Conservation (phyloP, 37 sponge, comb jelly and placozoan genomes). For the Chondrilla cf. caribensis region DNA sequence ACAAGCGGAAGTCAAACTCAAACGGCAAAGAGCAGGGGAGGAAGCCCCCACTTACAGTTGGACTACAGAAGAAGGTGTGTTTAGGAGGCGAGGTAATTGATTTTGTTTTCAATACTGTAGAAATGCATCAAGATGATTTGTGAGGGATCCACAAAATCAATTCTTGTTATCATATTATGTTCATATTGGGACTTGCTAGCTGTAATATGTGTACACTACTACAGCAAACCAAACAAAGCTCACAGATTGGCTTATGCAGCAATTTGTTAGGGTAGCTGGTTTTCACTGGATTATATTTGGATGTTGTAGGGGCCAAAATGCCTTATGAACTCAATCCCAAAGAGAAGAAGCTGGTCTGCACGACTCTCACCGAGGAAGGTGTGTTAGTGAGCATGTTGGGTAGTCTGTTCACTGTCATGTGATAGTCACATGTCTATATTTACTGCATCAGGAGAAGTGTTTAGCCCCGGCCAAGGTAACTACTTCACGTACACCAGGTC, state of each 20-base stretch:
- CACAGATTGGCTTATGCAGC: too few species aligned
- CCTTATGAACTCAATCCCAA: not conserved
- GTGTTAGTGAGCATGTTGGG: not conserved
- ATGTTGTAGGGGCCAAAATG: not conserved
- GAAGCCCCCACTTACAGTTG: constrained; percentile 20
- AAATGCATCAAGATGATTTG: too few species aligned
- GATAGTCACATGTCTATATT: not conserved
- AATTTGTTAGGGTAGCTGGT: too few species aligned
- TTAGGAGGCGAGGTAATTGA: not conserved
- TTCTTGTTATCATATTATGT: not conserved
- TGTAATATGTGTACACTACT: too few species aligned
- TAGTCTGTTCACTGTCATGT: not conserved
- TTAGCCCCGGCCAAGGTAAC: not conserved
- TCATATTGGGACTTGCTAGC: not conserved
- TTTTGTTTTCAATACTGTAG: not conserved
- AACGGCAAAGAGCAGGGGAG: constrained; percentile 26
- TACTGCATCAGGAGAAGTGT: not conserved
- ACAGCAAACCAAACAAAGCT: too few species aligned
- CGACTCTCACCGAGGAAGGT: constrained; percentile 5
- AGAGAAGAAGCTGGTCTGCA: constrained; percentile 14
- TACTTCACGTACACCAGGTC: constrained; percentile 2
- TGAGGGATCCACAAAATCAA: too few species aligned
- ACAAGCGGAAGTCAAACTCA: constrained; percentile 41
- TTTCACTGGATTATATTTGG: not conserved
- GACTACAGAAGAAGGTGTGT: not conserved